Evolutionary conservation across 92 coral and sea anemone genomes (phyloP).

Genomic region (Chrysogorgia sp.): DNA sequence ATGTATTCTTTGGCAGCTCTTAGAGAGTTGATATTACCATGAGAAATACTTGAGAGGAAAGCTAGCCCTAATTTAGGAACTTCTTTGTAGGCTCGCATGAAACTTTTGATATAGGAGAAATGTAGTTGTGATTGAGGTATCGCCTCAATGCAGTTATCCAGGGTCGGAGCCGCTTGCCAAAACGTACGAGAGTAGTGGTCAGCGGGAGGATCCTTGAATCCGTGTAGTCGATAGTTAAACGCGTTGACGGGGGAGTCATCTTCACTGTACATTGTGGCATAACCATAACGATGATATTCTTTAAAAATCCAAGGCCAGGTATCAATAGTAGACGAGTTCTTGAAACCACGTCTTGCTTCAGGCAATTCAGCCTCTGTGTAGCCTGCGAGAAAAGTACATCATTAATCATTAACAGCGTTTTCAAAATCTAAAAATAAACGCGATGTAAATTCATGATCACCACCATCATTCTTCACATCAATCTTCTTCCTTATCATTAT

Average conservation of each 20-base stretch:
- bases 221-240: constrained; percentile 79
- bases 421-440: background rate
- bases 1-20: constrained; percentile 60
- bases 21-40: constrained; percentile 60
- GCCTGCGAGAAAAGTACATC: constrained; percentile 50
- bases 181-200: constrained; percentile 84
- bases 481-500: background rate
- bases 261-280: constrained; percentile 88
- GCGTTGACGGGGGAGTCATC: constrained; percentile 70
- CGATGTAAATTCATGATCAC: background rate
- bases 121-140: constrained; percentile 82
- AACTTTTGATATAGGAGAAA: constrained; percentile 81
- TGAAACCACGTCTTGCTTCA: constrained; percentile 79
- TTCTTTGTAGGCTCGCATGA: constrained; percentile 71
- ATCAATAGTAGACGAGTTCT: constrained; percentile 67
- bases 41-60: constrained; percentile 70
- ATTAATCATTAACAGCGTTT: background rate
- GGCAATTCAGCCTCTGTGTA: constrained; percentile 79
- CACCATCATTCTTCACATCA: background rate
- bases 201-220: constrained; percentile 86
- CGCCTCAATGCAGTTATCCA: constrained; percentile 68
- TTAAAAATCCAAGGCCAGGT: constrained; percentile 91
- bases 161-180: constrained; percentile 82
- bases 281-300: constrained; percentile 73
- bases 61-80: constrained; percentile 83